Conservation (phyloP, 2,888 invertebrate genomes). For the Gonocerus acuteangulatus region DNA sequence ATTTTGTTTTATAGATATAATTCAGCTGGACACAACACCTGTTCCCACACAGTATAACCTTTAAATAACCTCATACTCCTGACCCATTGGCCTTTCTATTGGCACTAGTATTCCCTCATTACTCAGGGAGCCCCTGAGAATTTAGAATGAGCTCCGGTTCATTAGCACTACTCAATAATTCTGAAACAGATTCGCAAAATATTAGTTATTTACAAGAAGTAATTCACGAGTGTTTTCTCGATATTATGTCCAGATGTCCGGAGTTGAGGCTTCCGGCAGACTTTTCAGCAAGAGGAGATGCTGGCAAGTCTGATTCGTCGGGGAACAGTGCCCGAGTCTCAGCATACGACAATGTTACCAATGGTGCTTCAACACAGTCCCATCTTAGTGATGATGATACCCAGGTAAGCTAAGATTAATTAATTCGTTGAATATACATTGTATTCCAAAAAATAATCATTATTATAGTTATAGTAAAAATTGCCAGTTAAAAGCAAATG, state of each 20-base stretch:
- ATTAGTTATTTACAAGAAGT: no score
- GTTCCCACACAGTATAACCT: no score
- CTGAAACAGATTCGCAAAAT: no score
- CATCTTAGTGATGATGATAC: conserved; percentile 38
- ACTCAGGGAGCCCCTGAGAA: no score
- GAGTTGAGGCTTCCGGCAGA: conserved; percentile 60
- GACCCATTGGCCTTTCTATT: no score
- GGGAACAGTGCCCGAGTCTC: conserved; percentile 39
- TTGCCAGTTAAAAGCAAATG: neutral
- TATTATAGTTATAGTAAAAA: neutral
- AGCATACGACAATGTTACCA: conserved; percentile 42
- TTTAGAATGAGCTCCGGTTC: no score
- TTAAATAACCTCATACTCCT: no score
- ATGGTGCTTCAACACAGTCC: conserved; percentile 36
- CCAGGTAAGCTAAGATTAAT: conserved; percentile 31
- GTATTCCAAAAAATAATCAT: neutral
- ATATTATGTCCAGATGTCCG: conserved; percentile 51
- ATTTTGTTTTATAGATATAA: no score
- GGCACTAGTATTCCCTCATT: no score
- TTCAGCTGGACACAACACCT: no score
- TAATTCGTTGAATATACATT: neutral
- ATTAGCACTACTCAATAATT: no score
- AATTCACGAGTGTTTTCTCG: no score
- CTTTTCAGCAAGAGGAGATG: conserved; percentile 31
- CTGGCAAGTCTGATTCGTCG: conserved; percentile 32